phyloP scores from a whole-genome alignment of 2,888 invertebrate genomes.

The Oligia fasciuncula region DNA sequence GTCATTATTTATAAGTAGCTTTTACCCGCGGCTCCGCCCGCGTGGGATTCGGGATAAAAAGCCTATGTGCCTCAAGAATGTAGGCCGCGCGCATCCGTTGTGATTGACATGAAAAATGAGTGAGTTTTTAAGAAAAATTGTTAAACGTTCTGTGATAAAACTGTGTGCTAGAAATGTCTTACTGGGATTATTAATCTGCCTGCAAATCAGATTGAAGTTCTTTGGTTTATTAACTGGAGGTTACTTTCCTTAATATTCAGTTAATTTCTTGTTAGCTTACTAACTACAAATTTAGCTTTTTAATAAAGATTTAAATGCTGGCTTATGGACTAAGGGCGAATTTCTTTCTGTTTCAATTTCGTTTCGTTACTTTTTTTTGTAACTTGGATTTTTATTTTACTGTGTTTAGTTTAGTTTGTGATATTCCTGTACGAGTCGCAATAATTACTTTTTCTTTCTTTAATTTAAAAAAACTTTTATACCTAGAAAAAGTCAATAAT shows the following conservation, averaged over 20 bases:
- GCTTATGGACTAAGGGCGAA: background rate
- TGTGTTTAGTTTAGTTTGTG: too few relatives aligned
- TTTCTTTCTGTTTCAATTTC: too few relatives aligned
- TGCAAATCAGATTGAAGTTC: background rate
- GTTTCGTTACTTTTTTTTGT: too few relatives aligned
- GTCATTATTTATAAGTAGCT: constrained; percentile 59
- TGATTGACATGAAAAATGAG: constrained; percentile 48
- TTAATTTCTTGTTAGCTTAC: background rate
- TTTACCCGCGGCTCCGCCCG: constrained; percentile 21
- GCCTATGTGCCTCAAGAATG: constrained; percentile 23
- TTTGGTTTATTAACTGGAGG: background rate
- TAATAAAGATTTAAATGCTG: background rate
- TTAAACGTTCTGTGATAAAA: constrained; percentile 12
- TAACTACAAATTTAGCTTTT: background rate
- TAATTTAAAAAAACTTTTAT: background rate
- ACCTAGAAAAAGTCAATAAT: background rate
- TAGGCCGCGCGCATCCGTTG: constrained; percentile 41
- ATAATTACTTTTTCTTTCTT: too few relatives aligned
- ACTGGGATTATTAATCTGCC: background rate
- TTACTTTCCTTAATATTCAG: too few relatives aligned
- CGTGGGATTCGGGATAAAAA: constrained; percentile 62
- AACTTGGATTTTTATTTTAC: too few relatives aligned
- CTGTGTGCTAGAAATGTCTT: constrained; percentile 7
- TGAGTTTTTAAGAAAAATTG: constrained; percentile 37
- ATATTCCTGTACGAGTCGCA: too few relatives aligned